Conservation (phyloP, 2,113 vertebrate genomes). For the Bubalus kerabau region DNA sequence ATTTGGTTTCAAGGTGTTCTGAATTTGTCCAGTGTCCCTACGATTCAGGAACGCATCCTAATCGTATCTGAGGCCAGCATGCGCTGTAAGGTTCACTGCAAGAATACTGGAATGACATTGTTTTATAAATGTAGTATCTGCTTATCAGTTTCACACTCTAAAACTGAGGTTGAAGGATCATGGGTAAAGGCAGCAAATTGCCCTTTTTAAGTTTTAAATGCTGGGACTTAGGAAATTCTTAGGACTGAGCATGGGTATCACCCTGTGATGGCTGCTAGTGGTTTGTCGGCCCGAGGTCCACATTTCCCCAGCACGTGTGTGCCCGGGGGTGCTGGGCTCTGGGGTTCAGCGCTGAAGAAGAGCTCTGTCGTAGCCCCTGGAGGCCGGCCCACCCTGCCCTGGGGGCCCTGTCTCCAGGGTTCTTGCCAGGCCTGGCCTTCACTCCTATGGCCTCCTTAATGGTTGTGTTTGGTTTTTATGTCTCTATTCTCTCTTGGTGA, state of each 20-base stretch:
- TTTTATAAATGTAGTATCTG: no score
- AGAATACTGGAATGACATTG: not conserved
- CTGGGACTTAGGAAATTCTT: not conserved
- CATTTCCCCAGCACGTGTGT: not conserved
- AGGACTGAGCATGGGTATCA: not conserved
- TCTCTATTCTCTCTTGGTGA: not conserved
- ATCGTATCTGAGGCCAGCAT: accelerated
- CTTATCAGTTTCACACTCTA: not conserved
- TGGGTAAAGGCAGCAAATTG: not conserved
- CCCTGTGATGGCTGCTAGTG: not conserved
- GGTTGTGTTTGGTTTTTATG: accelerated
- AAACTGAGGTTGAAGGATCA: not conserved
- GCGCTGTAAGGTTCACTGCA: accelerated
- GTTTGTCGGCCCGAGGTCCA: accelerated
- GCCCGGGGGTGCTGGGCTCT: not conserved
- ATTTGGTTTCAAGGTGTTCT: not conserved
- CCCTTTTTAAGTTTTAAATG: not conserved
- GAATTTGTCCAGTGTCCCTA: not conserved
- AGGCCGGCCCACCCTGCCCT: not conserved
- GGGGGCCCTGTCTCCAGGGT: not conserved
- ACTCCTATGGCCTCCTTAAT: not conserved
- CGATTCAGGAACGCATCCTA: not conserved
- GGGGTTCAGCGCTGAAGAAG: not conserved
- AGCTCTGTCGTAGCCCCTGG: not conserved
- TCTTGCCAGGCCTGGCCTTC: not conserved